A percentile compares a stretch with the other conserved stretches of the same genome.
phyloP scores from a whole-genome alignment of 1,140 invertebrate genomes.

The Oscheius sp. region DNA sequence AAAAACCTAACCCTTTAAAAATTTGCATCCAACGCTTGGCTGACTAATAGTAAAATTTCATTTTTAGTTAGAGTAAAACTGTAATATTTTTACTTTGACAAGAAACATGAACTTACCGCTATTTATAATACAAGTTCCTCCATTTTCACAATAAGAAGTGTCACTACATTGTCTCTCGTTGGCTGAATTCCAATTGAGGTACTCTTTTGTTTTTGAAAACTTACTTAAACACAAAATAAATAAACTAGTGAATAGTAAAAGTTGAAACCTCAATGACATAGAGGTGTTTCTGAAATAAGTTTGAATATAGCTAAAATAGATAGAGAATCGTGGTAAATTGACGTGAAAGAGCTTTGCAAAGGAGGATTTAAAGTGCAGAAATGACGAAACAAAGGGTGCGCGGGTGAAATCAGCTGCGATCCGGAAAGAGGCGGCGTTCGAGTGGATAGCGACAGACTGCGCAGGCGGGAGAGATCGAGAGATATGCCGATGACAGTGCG shows the following conservation, averaged over 20 bases:
- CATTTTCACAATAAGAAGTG: neutral
- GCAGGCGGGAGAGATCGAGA: neutral
- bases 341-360: neutral
- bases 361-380: neutral
- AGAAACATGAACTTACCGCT: neutral
- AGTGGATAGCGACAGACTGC: too few relatives aligned
- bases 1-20: too few relatives aligned
- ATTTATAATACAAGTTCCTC: neutral
- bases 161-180: neutral
- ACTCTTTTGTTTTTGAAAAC: neutral
- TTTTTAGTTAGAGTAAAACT: too few relatives aligned
- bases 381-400: neutral
- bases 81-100: neutral
- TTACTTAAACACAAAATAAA: neutral
- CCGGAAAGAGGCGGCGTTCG: slow-evolving; percentile 9
- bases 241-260: neutral
- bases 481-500: too few relatives aligned
- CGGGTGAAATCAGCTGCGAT: slow-evolving; percentile 1
- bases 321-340: neutral
- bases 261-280: neutral
- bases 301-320: neutral
- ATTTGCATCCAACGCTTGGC: too few relatives aligned
- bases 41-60: too few relatives aligned
- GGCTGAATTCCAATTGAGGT: neutral
- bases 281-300: neutral